A percentile compares a stretch with the other conserved stretches of the same genome.
Conservation (phyloP, 2,888 invertebrate species). For the Nemotelus pantherinus region DNA sequence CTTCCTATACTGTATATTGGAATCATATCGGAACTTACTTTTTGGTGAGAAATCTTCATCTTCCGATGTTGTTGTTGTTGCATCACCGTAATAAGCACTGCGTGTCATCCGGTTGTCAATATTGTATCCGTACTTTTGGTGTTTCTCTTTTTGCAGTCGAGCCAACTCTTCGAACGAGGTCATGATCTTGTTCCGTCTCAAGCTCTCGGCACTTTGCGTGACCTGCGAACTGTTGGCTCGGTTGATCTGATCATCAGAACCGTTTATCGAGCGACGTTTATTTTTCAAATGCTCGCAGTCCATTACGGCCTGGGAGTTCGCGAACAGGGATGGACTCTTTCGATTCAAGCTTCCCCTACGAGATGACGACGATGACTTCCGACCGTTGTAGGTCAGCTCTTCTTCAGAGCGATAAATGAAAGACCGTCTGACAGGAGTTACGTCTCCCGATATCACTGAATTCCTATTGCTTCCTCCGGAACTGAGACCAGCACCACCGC, state of each 20-base stretch:
- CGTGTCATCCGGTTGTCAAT: slow-evolving; percentile 44
- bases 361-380: slow-evolving; percentile 52
- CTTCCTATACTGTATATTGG: slow-evolving; percentile 51
- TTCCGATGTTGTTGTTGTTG: slow-evolving; percentile 47
- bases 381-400: slow-evolving; percentile 47
- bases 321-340: slow-evolving; percentile 51
- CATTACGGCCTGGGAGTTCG: slow-evolving; percentile 11
- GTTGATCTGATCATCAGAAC: slow-evolving; percentile 45
- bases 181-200: slow-evolving; percentile 49
- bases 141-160: slow-evolving; percentile 42
- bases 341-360: slow-evolving; percentile 52
- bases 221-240: slow-evolving; percentile 15
- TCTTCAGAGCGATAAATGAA: slow-evolving; percentile 50
- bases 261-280: slow-evolving; percentile 43
- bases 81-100: slow-evolving; percentile 42
- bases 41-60: slow-evolving; percentile 48
- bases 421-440: slow-evolving; percentile 47
- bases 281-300: slow-evolving; percentile 52
- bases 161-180: slow-evolving; percentile 54
- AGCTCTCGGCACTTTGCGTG: slow-evolving; percentile 3
- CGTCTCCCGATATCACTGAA: slow-evolving; percentile 49
- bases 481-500: slow-evolving; percentile 29
- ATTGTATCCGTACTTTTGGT: slow-evolving; percentile 40
- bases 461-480: slow-evolving; percentile 47
- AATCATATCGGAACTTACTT: slow-evolving; percentile 49